A percentile compares a stretch with the other conserved stretches of the same genome.
Evolutionary conservation across 2,797 vertebrate species (phyloP).

Genomic region (Numenius phaeopus): DNA sequence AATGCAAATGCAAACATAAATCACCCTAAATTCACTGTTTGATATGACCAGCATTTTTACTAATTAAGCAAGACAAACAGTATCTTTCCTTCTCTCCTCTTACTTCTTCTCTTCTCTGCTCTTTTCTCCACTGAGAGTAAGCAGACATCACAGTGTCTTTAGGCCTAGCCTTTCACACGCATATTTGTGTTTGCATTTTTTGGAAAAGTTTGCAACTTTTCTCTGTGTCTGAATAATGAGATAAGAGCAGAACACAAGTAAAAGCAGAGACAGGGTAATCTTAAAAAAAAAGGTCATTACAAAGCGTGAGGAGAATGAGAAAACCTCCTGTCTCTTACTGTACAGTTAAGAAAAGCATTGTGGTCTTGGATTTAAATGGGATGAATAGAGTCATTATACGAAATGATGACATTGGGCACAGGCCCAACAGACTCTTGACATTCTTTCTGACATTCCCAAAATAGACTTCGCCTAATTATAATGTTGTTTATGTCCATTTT

Average conservation of each 20-base stretch:
- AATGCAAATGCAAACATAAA: background rate
- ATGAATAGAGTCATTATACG: conserved; percentile 33
- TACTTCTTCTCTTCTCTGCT: background rate
- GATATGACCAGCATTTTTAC: background rate
- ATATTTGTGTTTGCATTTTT: background rate
- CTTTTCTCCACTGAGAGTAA: background rate
- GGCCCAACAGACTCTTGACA: conserved; percentile 44
- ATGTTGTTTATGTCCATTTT: conserved; percentile 20
- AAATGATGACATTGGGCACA: background rate
- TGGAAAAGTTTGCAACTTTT: background rate
- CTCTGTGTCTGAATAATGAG: background rate
- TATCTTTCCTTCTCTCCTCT: background rate
- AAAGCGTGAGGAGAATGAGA: background rate
- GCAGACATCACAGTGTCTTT: background rate
- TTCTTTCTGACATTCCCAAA: conserved; percentile 68
- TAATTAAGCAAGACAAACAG: background rate
- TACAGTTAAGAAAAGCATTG: background rate
- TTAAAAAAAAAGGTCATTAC: background rate
- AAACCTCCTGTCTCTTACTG: background rate
- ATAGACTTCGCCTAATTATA: conserved; percentile 52
- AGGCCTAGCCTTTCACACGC: background rate
- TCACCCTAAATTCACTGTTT: background rate
- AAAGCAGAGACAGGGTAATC: background rate
- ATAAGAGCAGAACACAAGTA: background rate
- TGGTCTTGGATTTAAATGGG: background rate